Evolutionary conservation across 2,888 invertebrate genomes (phyloP).

Genomic region (Acanthosepion pharaonis): DNA sequence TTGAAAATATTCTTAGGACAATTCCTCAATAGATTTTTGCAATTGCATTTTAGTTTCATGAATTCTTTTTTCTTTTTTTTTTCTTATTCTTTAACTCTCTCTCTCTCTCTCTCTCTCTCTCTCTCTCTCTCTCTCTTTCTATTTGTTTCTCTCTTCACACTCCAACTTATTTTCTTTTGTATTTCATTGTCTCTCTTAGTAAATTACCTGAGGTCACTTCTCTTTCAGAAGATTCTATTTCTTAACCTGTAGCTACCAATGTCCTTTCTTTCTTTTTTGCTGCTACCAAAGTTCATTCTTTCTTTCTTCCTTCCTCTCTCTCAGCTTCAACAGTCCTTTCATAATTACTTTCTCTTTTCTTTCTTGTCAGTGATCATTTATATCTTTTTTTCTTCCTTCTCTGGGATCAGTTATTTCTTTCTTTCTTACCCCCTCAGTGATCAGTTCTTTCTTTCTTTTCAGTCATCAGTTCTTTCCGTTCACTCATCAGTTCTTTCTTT

Average conservation of each 20-base stretch:
- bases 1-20: background rate
- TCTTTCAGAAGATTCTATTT: background rate
- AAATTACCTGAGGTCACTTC: background rate
- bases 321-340: background rate
- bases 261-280: no score
- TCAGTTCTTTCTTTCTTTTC: no score
- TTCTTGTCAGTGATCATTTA: background rate
- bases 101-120: background rate
- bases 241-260: background rate
- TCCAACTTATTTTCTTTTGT: background rate
- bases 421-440: no score
- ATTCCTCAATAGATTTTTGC: constrained; percentile 2
- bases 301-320: background rate
- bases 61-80: no score
- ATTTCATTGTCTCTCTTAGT: background rate
- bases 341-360: background rate
- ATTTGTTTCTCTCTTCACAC: background rate
- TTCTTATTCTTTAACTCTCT: background rate
- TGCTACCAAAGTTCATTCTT: background rate
- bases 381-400: no score
- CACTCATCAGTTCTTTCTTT: no score
- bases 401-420: no score
- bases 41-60: background rate
- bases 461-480: no score
- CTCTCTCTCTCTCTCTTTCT: background rate